Percentiles rank a stretch among this genome's conserved stretches.
These are phyloP conservation scores for Squalus acanthias DNA, from an alignment of 2,797 vertebrate species.

Conservation along the genomic window DNA sequence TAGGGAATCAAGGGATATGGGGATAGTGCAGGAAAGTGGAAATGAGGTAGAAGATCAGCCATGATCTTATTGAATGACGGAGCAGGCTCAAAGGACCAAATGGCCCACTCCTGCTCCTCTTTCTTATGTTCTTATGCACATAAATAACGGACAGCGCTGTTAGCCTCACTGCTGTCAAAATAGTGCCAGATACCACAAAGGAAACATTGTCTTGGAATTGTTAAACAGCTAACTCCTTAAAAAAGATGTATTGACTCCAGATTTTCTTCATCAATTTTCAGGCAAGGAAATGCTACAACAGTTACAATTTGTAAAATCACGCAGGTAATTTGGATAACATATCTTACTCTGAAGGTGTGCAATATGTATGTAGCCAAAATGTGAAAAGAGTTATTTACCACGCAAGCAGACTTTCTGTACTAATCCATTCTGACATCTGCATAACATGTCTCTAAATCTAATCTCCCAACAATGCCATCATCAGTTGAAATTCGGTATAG, in stretches of 20 bases:
- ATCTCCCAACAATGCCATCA: conserved; percentile 30
- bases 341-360: neutral
- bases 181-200: neutral
- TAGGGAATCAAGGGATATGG: too few relatives aligned
- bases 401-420: neutral
- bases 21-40: too few relatives aligned
- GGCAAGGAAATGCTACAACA: neutral
- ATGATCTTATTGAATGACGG: too few relatives aligned
- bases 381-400: neutral
- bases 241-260: neutral
- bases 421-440: neutral
- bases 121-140: neutral
- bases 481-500: conserved; percentile 11
- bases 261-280: conserved; percentile 5
- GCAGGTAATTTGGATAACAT: neutral
- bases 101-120: too few relatives aligned
- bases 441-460: neutral
- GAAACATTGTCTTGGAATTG: neutral
- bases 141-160: neutral
- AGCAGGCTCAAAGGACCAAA: too few relatives aligned
- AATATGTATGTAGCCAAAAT: neutral
- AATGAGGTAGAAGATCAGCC: too few relatives aligned
- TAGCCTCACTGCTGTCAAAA: neutral
- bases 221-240: neutral
- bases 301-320: neutral